These are phyloP conservation scores for Aplochiton taeniatus DNA, from an alignment of 2,797 vertebrate species.

Conservation along the genomic window DNA sequence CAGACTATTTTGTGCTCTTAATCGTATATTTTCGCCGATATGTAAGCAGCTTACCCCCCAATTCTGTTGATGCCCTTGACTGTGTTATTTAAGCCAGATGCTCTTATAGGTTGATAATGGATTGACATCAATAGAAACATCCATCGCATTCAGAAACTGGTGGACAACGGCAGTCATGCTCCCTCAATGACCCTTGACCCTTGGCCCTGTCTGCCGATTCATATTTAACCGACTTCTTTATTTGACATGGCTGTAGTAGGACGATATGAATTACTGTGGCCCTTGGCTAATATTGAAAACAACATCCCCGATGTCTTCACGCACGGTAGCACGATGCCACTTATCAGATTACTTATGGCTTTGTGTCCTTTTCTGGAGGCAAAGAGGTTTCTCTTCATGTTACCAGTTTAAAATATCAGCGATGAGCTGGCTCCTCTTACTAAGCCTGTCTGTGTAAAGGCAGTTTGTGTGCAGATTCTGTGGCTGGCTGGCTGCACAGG, in stretches of 20 bases:
- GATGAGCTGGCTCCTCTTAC: slow-evolving; percentile 65
- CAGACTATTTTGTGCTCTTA: slow-evolving; percentile 34
- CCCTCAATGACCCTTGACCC: slow-evolving; percentile 47
- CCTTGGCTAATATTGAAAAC: slow-evolving; percentile 44
- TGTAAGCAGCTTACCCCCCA: slow-evolving; percentile 37
- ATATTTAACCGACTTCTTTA: slow-evolving; percentile 43
- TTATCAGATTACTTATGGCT: slow-evolving; percentile 69
- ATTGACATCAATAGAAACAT: slow-evolving; percentile 8
- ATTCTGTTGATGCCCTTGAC: slow-evolving; percentile 14
- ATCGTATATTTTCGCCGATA: slow-evolving; percentile 13
- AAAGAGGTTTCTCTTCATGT: slow-evolving; percentile 65
- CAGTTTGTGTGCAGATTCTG: slow-evolving; percentile 60
- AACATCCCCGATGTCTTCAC: slow-evolving; percentile 62
- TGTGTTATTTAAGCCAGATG: slow-evolving; percentile 28
- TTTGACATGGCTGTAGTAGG: slow-evolving; percentile 59
- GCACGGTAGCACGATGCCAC: slow-evolving; percentile 40
- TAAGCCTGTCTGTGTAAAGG: slow-evolving; percentile 57
- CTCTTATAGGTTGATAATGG: slow-evolving; percentile 12
- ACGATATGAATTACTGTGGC: slow-evolving; percentile 47
- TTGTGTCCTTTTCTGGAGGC: slow-evolving; percentile 68
- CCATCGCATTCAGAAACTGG: slow-evolving; percentile 27
- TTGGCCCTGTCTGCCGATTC: slow-evolving; percentile 37
- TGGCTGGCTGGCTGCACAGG: slow-evolving; percentile 71
- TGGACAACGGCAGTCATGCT: slow-evolving; percentile 51
- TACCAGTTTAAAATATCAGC: slow-evolving; percentile 69